Conservation (phyloP, 2,888 invertebrate species). For the Vesta saturnalis region DNA sequence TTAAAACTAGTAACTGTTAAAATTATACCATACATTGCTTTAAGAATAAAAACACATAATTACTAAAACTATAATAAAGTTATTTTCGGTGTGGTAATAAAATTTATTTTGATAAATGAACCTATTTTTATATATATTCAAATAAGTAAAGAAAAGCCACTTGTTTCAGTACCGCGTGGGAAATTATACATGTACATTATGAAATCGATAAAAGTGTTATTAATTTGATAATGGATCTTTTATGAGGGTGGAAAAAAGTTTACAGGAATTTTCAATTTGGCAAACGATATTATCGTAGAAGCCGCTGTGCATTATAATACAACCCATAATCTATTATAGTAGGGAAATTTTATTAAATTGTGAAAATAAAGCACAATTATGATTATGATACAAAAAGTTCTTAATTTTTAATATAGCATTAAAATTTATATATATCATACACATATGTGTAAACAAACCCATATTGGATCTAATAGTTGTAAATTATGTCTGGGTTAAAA, state of each 20-base stretch:
- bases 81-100: too few relatives aligned
- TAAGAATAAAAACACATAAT: neutral
- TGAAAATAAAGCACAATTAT: constrained; percentile 17
- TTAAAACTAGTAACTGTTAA: constrained; percentile 21
- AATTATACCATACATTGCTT: neutral
- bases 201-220: constrained; percentile 52
- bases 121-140: neutral
- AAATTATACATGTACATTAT: constrained; percentile 42
- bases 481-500: neutral
- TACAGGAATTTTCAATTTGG: constrained; percentile 59
- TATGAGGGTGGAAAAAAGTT: constrained; percentile 53
- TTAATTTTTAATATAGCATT: too few relatives aligned
- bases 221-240: constrained; percentile 59
- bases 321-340: constrained; percentile 42
- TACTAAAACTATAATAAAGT: neutral
- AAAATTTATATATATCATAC: too few relatives aligned
- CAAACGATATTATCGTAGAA: constrained; percentile 49
- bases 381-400: too few relatives aligned
- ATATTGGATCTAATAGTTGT: neutral
- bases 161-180: constrained; percentile 21
- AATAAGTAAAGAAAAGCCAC: neutral
- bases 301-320: constrained; percentile 51
- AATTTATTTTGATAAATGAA: neutral
- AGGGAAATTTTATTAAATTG: constrained; percentile 36
- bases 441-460: too few relatives aligned